Conservation (phyloP, 2,797 vertebrate genomes). For the Sebastes iracundus region DNA sequence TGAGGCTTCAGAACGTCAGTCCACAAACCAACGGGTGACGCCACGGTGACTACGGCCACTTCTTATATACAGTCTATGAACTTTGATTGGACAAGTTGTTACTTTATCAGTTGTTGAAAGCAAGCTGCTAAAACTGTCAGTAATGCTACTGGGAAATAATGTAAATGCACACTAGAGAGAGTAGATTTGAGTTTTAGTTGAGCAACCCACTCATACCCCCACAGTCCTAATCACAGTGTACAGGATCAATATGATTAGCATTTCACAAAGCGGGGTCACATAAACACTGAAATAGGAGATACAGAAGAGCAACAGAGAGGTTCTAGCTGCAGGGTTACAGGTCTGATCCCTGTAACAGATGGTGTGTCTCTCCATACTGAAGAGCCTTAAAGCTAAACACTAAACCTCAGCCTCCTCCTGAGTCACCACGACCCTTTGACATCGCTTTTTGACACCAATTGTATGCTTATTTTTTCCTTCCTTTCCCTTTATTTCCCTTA, state of each 20-base stretch:
- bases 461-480: background rate
- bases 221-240: background rate
- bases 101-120: background rate
- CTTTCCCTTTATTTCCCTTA: background rate
- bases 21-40: too few relatives aligned
- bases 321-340: background rate
- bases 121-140: background rate
- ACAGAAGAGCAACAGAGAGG: background rate
- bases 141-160: background rate
- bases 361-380: background rate
- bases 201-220: background rate
- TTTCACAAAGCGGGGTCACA: background rate
- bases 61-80: background rate
- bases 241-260: constrained; percentile 14
- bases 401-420: background rate
- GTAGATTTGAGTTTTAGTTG: background rate
- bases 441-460: background rate
- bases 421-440: background rate
- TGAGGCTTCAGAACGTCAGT: rapidly evolving
- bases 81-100: background rate
- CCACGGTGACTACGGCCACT: too few relatives aligned
- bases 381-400: background rate
- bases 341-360: constrained; percentile 8
- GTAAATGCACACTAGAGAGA: background rate
- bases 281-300: background rate